Evolutionary conservation across 2,113 vertebrate genomes (phyloP), one percentile per base, ranked within the genome.

Genomic region (Bucco capensis): DNA sequence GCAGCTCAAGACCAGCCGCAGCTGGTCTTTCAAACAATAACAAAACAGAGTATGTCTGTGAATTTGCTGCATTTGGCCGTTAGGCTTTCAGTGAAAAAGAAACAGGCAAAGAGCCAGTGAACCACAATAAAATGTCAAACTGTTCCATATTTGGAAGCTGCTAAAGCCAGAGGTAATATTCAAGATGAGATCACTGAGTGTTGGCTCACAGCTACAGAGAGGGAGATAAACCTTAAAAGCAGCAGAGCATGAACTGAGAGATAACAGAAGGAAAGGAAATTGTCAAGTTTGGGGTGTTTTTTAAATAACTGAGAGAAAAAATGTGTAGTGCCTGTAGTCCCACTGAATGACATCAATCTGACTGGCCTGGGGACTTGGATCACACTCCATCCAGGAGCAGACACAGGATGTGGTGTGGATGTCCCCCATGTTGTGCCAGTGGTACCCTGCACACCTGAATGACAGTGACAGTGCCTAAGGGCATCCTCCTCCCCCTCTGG

Each of bases 121-220:
- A 70, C 57, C 71, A 89, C 73, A 96, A 87, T 80, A 85, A 96
- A 96, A 96, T 96, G 95, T 97, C 93, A 95, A 91, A 94, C 71
- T 74, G 40, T 66, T 95, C 93, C 14, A 1, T 94, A 95, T 96
- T 92, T 95, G 92, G 92, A 96, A 90, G 85, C 67, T 83, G 57
- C 57, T 83, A 80, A 89, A 95, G 71, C 92, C 90, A 95, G 92
- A 93, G 89, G 79, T 82, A 95, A 74, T 40, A 72, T 81, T 85
- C 60, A 77, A 75, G 73, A 80, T 94, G 95, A 95, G 92, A 92
- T 94, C 94, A 95, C 10, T 28, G 84, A 92, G 66, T 0, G 0
- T 31, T 69, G 78, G 51, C 86, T 94, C 81, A 89, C 60, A 77
- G 79, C 81, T 82, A 81, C 37, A 67, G 49, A 56, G 51, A 81